phyloP scores from a whole-genome alignment of 2,797 vertebrate species.

The Gadopsis marmoratus region DNA sequence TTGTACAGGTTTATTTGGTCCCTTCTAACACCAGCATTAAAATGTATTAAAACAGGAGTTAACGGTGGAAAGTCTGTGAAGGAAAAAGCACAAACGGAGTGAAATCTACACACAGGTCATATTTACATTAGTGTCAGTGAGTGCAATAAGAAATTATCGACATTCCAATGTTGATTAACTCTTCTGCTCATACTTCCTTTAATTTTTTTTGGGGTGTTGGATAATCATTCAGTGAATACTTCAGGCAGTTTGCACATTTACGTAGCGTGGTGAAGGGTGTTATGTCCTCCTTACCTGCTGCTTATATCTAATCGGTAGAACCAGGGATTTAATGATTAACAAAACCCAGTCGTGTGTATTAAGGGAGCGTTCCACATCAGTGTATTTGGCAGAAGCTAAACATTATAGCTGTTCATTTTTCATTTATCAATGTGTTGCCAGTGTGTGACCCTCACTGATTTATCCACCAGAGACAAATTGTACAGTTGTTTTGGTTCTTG shows the following conservation, averaged over 20 bases:
- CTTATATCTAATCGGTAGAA: slow-evolving; percentile 29
- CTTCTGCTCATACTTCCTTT: not conserved
- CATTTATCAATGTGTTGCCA: not conserved
- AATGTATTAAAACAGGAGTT: not conserved
- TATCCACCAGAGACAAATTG: not conserved
- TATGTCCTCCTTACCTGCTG: slow-evolving; percentile 3
- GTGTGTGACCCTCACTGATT: not conserved
- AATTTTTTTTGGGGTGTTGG: not conserved
- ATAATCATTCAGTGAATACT: slow-evolving; percentile 14
- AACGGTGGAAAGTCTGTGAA: not conserved
- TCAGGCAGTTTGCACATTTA: not conserved
- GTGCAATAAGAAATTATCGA: not conserved
- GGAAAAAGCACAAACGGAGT: not conserved
- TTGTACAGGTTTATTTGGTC: not conserved
- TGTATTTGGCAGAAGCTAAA: not conserved
- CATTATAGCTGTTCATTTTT: not conserved
- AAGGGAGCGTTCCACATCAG: slow-evolving; percentile 17
- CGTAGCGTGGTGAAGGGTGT: not conserved
- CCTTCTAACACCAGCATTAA: not conserved
- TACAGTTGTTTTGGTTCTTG: not conserved
- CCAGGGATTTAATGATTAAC: slow-evolving; percentile 49
- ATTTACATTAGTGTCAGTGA: not conserved
- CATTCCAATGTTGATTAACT: slow-evolving; percentile 17
- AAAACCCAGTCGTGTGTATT: not conserved
- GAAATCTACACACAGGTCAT: slow-evolving; percentile 1